Evolutionary conservation across 2,113 vertebrate species (phyloP), one percentile per base, ranked within the genome.

Genomic region (Tragulus kanchil): DNA sequence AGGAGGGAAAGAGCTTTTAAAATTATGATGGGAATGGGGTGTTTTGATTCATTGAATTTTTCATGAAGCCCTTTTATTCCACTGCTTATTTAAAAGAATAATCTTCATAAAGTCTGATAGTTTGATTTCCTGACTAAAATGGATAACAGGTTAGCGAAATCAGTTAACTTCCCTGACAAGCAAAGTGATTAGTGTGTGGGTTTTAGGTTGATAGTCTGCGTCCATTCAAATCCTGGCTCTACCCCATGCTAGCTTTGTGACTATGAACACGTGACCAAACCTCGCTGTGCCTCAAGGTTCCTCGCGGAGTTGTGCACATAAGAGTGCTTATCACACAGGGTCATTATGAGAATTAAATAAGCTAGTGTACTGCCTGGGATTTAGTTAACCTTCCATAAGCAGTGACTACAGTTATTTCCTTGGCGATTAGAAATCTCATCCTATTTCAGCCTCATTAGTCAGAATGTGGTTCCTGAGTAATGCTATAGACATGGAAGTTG

Each of bases 391-490:
- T 86, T 61, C 23, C 3, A 0, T 31, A 54, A 36, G 36, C 86
- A 50, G 91, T 85, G 25, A 59, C 62, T 75, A 1, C 48, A 31
- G 25, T 56, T 75, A 26, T 88, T 84, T 93, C 50, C 48, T 31
- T 67, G 28, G 26, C 62, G 42, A 82, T 26, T 73, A 73, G 94
- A 93, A 95, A 77, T 45, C 82, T 67, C 42, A 62, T 3, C 45
- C 50, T 77, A 15, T 71, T 61, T 96, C 88, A 83, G 85, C 52
- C 23, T 87, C 26, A 1, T 82, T 94, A 82, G 69, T 94, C 28
- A 81, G 90, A 97, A n/a, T 81, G 75, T 88, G 85, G 88, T 45
- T 90, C 48, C 85, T 94, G 85, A 93, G 36, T 85, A 71, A 75
- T 69, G 64, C 83, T 67, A 8, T 15, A 81, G 83, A 93, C 31